Evolutionary conservation across 2,888 invertebrate species (phyloP), one percentile per base, ranked within the genome.

Genomic region (Spodoptera exigua): DNA sequence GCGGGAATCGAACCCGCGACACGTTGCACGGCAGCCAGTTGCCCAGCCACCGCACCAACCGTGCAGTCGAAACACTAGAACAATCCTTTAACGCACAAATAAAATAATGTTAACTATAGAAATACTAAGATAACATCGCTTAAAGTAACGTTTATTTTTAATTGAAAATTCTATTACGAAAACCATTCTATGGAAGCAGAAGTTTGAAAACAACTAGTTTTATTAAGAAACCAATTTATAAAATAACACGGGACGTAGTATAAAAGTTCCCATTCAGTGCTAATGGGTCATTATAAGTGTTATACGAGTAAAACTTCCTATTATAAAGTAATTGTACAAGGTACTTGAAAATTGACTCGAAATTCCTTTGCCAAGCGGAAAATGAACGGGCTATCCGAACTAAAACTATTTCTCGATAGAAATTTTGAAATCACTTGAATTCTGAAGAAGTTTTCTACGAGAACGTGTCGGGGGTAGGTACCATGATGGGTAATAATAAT

Each of bases 361-460:
- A 70, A 74, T 71, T 76, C 73, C 70, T 76, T 74, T 63, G 67
- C 65, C 62, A 63, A 70, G 44, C 49, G 64, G 73, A 73, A 81
- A 80, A 81, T 79, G 73, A 70, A 73, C 72, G 73, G 47, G 41
- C 65, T 66, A 57, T 69, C 54, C 57, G 61, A 49, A 73, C 75
- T 61, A 35, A 65, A 68, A 68, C 68, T 70, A 74, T 70, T 76
- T 57, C 45, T 53, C 41, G 44, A 58, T 68, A 62, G 60, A 68
- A 47, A 61, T 70, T 27, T 62, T 61, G 36, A 61, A 66, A 66
- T 48, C 48, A 58, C 52, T 65, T 16, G 41, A 51, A 52, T 55
- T 48, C 58, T 47, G 45, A 63, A 55, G 36, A 18, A 56, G 21
- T 55, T 52, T 36, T 9, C 17, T 52, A 37, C 45, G 40, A 35